Base-by-base conservation (phyloP, 2,113 vertebrate species). In the Oryzias celebensis region DNA sequence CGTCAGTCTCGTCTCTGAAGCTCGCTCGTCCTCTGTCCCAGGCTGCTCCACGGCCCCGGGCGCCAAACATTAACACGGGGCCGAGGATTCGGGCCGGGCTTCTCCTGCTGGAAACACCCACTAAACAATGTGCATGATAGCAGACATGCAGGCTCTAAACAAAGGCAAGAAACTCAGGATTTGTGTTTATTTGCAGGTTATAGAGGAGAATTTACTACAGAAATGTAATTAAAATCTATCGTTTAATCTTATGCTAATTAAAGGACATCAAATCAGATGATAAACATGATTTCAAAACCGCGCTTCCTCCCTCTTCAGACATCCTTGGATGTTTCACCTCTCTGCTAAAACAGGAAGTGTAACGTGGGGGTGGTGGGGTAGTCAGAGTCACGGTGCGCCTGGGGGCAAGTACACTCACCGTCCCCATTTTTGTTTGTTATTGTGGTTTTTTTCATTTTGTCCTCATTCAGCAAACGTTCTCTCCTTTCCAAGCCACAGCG, bases 1-100 rank as follows among this genome's bases (percentile, higher is more conserved):
- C 87, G 76, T 89, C 84, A 89, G 85, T 82, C 78, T 68, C 61
- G 80, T 58, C 66, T 82, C 62, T 85, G 73, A 81, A 79, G 81
- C 59, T 77, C 84, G 66, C 84, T 82, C 84, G 73, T 75, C 65
- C 69, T 51, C 47, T 57, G 41, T 78, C 83, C 73, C 36, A 12
- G 36, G 7, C 65, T 55, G 72, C 77, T 66, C 61, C 0, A 1
- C 44, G 78, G 55, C 68, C 81, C 77, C 2, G 2, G 59, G 78
- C 67, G 55, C 15, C 53, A 51, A 54, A 75, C 77, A 81, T 85
- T 86, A 89, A 76, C 66, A 58, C 66, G 52, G 62, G 56, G 65
- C 77, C 17, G 47, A 50, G 78, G 84, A 68, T 70, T 48, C 79
- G 59, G 73, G 71, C 73, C 71, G 59, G 57, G 68, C 80, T 62